These are phyloP conservation scores for Orussus abietinus DNA, from an alignment of 1,140 invertebrate species.

Conservation along the genomic window DNA sequence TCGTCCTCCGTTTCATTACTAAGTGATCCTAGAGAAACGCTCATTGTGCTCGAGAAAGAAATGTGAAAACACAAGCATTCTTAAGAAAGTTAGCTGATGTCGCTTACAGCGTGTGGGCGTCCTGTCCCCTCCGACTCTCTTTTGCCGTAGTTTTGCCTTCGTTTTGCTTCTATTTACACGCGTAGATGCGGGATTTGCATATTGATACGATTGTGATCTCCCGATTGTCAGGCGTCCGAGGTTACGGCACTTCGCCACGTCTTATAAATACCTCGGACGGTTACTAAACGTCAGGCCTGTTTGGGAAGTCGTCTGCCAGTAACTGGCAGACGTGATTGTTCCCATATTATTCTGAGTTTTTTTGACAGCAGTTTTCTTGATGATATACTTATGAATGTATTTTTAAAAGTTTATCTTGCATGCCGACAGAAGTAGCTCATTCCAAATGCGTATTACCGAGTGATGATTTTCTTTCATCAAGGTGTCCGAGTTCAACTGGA, in stretches of 20 bases:
- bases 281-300: not conserved
- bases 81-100: slow-evolving; percentile 4
- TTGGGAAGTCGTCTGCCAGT: not conserved
- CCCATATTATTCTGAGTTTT: not conserved
- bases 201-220: slow-evolving; percentile 12
- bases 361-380: not conserved
- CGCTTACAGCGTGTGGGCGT: slow-evolving; percentile 34
- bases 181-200: slow-evolving; percentile 9
- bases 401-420: not conserved
- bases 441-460: too few species aligned
- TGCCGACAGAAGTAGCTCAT: not conserved
- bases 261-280: too few species aligned
- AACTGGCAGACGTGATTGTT: not conserved
- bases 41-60: not conserved
- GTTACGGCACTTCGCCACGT: not conserved
- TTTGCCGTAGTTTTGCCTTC: slow-evolving; percentile 26
- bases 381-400: not conserved
- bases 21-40: not conserved
- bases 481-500: too few species aligned
- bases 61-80: not conserved
- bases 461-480: too few species aligned
- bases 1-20: slow-evolving; percentile 16
- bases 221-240: slow-evolving; percentile 23
- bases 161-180: slow-evolving; percentile 22
- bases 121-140: slow-evolving; percentile 28